Base-by-base conservation (phyloP, 2,797 vertebrate species). In the Oryzias dopingdopingensis region DNA sequence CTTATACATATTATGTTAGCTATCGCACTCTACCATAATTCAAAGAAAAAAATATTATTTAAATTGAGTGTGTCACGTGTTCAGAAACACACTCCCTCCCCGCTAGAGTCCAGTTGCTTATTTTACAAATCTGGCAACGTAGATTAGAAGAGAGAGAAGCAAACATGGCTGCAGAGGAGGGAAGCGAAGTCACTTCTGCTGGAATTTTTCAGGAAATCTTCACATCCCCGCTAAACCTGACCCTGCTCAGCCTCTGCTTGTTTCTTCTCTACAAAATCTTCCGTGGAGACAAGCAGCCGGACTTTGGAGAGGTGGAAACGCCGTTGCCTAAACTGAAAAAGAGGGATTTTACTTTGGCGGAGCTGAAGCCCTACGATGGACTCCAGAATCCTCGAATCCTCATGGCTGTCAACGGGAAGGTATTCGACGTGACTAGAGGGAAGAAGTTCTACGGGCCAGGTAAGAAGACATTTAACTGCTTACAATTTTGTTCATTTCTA, bases 401-500 rank as follows among this genome's bases (percentile, higher is more conserved):
- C 51, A 96, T 98, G 94, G 94, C 94, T 55, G 85, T 99, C 75
- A 96, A 93, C 65, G 92, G 93, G 15, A 98, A 98, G 82, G 96
- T 98, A 69, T 99, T 98, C 83, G 96, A 99, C 81, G 96, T 99
- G 56, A 97, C 93, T 26, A 79, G 94, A 46, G 97, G 92, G 16
- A 94, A 91, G 77, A 96, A 94, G 87, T 98, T 98, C 81, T 98
- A 98, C 79, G 96, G 96, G 15, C 96, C 95, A 65, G 96, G 96
- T 97, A 79, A 41, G 1, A 6, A 1, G 15, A 3, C n/a, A 18
- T 37, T 37, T 37, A 37, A 4, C 12, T 10, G 3, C 32, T 13
- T 12, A 37, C 10, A 32, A 4, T 10, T 22, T 22, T 22, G 32
- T 41, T 2, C 6, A 15, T 16, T 52, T 40, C 14, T 20, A 15